A percentile compares a stretch with the other conserved stretches of the same genome.
These are phyloP conservation scores for Tenodera sinensis DNA, from an alignment of 2,888 invertebrate genomes.

Conservation along the genomic window DNA sequence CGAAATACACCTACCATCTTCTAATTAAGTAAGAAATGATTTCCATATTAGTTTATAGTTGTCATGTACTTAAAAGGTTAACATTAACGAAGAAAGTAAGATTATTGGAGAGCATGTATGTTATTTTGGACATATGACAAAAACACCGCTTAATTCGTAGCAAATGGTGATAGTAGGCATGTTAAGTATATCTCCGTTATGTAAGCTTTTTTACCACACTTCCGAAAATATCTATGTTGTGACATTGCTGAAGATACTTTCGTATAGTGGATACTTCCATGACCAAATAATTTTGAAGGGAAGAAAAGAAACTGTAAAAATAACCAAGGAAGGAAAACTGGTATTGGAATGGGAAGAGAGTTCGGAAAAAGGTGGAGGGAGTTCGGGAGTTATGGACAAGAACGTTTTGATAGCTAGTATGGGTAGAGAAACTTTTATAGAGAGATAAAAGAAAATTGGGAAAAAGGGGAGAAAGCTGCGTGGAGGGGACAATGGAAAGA, in stretches of 20 bases:
- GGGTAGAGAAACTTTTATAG: background rate
- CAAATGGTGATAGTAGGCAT: no score
- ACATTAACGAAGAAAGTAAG: no score
- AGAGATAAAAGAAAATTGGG: background rate
- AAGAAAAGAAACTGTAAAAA: background rate
- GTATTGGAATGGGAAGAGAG: background rate
- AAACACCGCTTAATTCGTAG: no score
- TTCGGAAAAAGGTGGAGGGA: background rate
- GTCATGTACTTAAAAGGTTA: no score
- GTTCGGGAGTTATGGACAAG: background rate
- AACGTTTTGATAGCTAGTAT: background rate
- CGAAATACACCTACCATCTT: no score
- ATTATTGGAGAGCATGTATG: no score
- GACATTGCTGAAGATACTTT: background rate
- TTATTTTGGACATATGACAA: no score
- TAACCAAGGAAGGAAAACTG: background rate
- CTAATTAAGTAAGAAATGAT: no score
- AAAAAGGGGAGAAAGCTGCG: background rate
- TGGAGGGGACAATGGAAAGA: background rate
- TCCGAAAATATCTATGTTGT: no score
- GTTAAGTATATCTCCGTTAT: no score
- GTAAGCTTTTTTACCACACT: no score
- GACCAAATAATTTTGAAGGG: background rate
- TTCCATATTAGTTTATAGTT: no score
- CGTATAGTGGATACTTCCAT: background rate